These are phyloP conservation scores for Galeopsomyia nigrocyanea DNA, from an alignment of 2,888 invertebrate genomes.

Conservation along the genomic window DNA sequence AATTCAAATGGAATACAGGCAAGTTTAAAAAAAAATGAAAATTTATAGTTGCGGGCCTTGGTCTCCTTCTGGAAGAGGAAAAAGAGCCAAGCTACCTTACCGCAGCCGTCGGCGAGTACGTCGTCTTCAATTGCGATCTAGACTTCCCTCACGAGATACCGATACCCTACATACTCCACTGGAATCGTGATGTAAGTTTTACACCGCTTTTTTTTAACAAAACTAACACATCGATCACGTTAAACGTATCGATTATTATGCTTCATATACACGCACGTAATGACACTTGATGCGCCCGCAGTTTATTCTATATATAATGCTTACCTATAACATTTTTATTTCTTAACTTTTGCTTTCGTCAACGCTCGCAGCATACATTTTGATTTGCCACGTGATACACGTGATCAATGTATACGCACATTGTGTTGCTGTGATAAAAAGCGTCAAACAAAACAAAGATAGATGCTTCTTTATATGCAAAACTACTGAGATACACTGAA, in stretches of 20 bases:
- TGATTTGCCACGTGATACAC: no score
- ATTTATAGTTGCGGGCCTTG: slow-evolving; percentile 57
- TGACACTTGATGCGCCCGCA: slow-evolving; percentile 14
- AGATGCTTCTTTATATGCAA: no score
- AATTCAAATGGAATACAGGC: not conserved
- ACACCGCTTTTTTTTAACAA: slow-evolving; percentile 19
- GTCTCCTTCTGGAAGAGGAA: slow-evolving; percentile 64
- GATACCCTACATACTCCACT: slow-evolving; percentile 88
- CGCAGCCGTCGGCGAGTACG: slow-evolving; percentile 83
- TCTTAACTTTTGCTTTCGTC: not conserved
- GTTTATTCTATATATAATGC: not conserved
- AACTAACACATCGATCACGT: slow-evolving; percentile 6
- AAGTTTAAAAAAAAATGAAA: slow-evolving; percentile 2
- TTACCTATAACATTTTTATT: not conserved
- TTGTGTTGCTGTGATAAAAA: no score
- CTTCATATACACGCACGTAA: slow-evolving; percentile 8
- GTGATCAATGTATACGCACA: no score
- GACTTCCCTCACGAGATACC: slow-evolving; percentile 89
- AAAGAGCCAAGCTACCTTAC: slow-evolving; percentile 70
- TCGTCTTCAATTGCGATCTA: slow-evolving; percentile 86
- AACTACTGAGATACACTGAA: no score
- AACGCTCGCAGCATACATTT: no score
- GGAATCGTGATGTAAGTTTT: slow-evolving; percentile 89
- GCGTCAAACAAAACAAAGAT: no score
- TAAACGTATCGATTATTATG: slow-evolving; percentile 41